Evolutionary conservation across 2,113 vertebrate species (phyloP), one percentile per base, ranked within the genome.

Genomic region (Colossoma macropomum): DNA sequence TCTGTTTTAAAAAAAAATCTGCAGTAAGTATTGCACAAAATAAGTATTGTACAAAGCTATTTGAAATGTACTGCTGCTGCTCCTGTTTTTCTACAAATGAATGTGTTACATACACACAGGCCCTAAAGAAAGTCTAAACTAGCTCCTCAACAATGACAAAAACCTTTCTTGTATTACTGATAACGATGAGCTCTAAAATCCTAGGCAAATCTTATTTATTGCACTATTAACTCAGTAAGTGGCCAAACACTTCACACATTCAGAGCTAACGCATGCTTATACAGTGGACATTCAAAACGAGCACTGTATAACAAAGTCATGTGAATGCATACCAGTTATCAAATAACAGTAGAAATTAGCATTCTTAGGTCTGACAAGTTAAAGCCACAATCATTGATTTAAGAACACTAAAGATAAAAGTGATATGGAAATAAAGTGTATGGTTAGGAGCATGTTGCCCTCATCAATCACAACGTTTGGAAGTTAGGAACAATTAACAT

Each of bases 341-440:
- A 38, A 38, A 15, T 30, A 38, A 34, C 7, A 23, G 19, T 9
- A 38, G 21, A n/a, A 23, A 59, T 8, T 2, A 52, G 50, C 16
- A 52, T 52, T 52, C 50, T 15, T 15, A 52, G 1, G 1, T 52
- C 16, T 52, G 15, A 17, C 15, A 69, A 4, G 23, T 68, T 28
- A 69, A 66, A 70, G 65, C n/a, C 77, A 56, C 77, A 79, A 79
- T 70, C 77, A 56, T 16, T 8, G 25, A 59, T 41, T 79, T 56
- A 41, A 78, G 21, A 69, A 69, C n/a, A 56, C 5, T 19, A 69
- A 56, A 2, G 7, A 4, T 56, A 5, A 15, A 23, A 6, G 6
- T 56, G 54, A 7, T 4, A 3, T 1, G 19, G 19, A 1, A 19
- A 2, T 54, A 54, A 54, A 54, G 48, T 2, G 13, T 13, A 21